phyloP scores from a whole-genome alignment of 2,797 vertebrate genomes.

The Etheostoma perlongum region DNA sequence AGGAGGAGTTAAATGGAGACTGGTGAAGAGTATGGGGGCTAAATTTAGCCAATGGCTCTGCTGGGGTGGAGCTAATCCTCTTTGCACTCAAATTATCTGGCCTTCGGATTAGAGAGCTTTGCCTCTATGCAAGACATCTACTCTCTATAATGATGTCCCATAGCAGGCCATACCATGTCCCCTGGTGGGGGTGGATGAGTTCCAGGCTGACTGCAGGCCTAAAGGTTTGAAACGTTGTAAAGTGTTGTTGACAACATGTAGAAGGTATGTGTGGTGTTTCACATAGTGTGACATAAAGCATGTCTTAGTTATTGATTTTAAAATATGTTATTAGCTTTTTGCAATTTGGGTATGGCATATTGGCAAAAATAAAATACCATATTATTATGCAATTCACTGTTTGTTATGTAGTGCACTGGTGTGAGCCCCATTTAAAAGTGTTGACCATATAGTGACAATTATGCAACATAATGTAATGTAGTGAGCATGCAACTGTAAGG shows the following conservation, averaged over 20 bases:
- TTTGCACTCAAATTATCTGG: slow-evolving; percentile 91
- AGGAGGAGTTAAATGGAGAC: slow-evolving; percentile 66
- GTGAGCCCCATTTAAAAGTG: neutral
- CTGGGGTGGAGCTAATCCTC: slow-evolving; percentile 93
- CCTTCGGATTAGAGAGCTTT: slow-evolving; percentile 91
- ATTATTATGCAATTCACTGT: neutral
- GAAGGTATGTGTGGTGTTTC: too few species aligned
- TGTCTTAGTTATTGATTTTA: too few species aligned
- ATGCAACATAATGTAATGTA: neutral
- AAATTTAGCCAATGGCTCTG: slow-evolving; percentile 92
- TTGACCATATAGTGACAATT: neutral
- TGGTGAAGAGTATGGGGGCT: slow-evolving; percentile 82
- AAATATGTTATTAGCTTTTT: too few species aligned
- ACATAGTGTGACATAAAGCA: too few species aligned
- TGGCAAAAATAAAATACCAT: too few species aligned
- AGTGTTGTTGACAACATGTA: too few species aligned
- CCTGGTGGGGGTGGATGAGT: slow-evolving; percentile 26
- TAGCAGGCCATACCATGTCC: slow-evolving; percentile 72
- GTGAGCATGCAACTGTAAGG: neutral
- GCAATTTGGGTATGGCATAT: too few species aligned
- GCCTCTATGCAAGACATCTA: slow-evolving; percentile 82
- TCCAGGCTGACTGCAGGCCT: neutral
- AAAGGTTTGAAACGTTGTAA: too few species aligned
- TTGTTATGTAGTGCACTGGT: neutral
- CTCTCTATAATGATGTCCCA: slow-evolving; percentile 83